A percentile compares a stretch with the other conserved stretches of the same genome.
These are phyloP conservation scores for Aratinga solstitialis DNA, from an alignment of 2,797 vertebrate genomes.

Conservation along the genomic window DNA sequence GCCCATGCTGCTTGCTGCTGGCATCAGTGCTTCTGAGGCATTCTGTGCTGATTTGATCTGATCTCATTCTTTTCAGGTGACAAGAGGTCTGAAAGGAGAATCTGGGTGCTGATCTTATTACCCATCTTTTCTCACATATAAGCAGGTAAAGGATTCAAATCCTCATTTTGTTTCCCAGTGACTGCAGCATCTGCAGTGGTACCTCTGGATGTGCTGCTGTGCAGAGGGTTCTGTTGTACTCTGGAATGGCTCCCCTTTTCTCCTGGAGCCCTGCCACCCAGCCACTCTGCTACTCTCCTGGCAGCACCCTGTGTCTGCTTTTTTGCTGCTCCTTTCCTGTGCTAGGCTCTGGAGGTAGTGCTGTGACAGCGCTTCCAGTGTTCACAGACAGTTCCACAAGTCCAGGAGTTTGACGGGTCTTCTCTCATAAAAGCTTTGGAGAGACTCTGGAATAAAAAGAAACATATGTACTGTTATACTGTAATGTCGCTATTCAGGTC, in stretches of 20 bases:
- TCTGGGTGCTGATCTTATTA: neutral
- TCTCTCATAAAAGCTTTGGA: neutral
- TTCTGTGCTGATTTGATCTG: neutral
- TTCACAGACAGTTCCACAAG: neutral
- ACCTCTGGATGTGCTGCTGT: neutral
- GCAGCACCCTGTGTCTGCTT: neutral
- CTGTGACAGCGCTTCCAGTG: neutral
- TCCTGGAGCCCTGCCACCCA: neutral
- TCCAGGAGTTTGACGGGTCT: accelerated
- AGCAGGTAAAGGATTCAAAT: neutral
- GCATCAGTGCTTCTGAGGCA: neutral
- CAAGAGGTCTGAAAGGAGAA: neutral
- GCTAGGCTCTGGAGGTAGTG: accelerated
- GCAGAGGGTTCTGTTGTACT: accelerated
- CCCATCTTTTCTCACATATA: neutral
- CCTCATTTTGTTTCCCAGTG: neutral
- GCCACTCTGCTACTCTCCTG: neutral
- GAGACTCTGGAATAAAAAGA: neutral
- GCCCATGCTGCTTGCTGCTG: neutral
- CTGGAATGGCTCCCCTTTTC: neutral
- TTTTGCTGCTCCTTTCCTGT: accelerated
- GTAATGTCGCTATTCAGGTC: neutral
- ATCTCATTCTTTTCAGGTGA: accelerated
- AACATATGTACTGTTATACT: neutral
- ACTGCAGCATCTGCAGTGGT: neutral